Evolutionary conservation across 2,797 vertebrate genomes (phyloP), one percentile per base, ranked within the genome.

Genomic region (Pyrrhura leucotis): DNA sequence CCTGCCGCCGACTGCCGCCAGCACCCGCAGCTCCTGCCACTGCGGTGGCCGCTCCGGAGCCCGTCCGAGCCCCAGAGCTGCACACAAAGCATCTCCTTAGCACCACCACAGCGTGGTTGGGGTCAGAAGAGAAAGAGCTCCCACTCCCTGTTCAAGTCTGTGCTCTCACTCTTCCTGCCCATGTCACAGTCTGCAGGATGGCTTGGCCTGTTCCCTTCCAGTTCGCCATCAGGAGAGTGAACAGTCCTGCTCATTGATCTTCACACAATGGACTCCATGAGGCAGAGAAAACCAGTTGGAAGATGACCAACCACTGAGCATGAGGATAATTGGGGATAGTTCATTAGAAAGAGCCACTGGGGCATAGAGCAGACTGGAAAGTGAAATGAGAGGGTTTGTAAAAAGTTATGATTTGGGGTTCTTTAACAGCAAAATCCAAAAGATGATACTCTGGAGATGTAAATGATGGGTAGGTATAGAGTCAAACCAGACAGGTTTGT

Each of bases 11-110:
- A 29, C 48, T 51, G 25, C 47, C 25, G 3, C 14, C 47, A 48
- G 47, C 47, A 15, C 47, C 47, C 25, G 6, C 25, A 15, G 47
- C 25, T 48, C 25, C 14, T 48, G 50, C 51, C 2, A 2, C 16
- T 29, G 50, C 4, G 7, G 16, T 51, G 28, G 50, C 28, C 0
- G 1, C 10, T 29, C 28, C 1, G 4, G 50, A 35, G 48, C 22
- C 11, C 5, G 10, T 26, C 47, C 14, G 25, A 48, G 47, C 47
- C 14, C 25, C 8, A 12, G 33, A 21, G 20, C 42, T 28, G 50
- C 31, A 14, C 0, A 7, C 21, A 12, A 20, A n/a, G 29, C 3
- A 17, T 16, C 40, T 6, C 35, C 37, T 25, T 23, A 29, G 23
- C n/a, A 14, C 39, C 47, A 59, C 44, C 29, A 7, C 35, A 17